A percentile compares a stretch with the other conserved stretches of the same genome.
Conservation (phyloP, 2,113 vertebrate species). For the Peromyscus maniculatus region DNA sequence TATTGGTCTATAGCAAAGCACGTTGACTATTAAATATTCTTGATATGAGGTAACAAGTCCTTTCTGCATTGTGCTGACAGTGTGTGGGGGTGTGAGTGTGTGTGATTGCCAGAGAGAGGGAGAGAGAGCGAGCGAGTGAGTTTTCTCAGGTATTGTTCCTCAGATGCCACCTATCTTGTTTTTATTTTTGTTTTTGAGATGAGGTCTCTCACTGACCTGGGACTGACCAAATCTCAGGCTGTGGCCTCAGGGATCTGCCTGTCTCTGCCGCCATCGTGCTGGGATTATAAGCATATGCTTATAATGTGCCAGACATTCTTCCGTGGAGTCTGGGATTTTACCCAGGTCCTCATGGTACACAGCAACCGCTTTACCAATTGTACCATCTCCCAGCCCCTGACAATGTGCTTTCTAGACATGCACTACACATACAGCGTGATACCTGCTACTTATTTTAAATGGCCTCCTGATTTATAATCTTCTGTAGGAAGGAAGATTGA, state of each 20-base stretch:
- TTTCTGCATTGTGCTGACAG: neutral
- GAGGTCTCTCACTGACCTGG: neutral
- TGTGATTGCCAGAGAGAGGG: neutral
- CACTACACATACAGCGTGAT: neutral
- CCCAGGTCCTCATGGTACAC: neutral
- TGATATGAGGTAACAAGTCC: neutral
- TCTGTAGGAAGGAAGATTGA: neutral
- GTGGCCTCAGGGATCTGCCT: neutral
- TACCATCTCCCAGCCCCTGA: neutral
- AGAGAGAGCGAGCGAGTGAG: neutral
- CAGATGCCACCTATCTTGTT: neutral
- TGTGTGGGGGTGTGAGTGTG: neutral
- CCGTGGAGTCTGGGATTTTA: no score
- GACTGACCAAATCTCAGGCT: neutral
- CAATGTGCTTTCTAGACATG: neutral
- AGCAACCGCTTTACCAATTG: neutral
- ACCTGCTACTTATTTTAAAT: neutral
- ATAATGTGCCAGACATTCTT: neutral
- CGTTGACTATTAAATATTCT: neutral
- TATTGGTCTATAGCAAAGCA: neutral
- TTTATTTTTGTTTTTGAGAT: neutral
- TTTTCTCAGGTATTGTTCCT: neutral
- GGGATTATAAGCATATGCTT: neutral
- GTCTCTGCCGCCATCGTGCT: neutral
- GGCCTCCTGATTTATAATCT: neutral